Evolutionary conservation across 2,888 invertebrate genomes (phyloP).

Genomic region (Ligdia adustata): DNA sequence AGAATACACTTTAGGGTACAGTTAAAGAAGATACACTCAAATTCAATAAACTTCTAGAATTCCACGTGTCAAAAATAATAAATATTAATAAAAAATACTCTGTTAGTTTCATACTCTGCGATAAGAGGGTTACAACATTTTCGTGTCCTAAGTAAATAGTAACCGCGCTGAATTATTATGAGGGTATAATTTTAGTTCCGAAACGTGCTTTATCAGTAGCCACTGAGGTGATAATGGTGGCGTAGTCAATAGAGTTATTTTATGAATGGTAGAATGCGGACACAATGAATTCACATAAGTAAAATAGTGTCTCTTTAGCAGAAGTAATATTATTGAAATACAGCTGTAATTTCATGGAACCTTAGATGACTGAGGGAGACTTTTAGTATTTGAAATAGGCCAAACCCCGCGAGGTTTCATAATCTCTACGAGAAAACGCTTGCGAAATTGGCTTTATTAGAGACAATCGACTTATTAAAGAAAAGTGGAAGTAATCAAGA

Average conservation of each 20-base stretch:
- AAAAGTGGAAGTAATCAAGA: no score
- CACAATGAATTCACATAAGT: no score
- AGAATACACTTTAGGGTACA: background rate
- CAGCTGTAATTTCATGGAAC: no score
- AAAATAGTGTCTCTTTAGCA: no score
- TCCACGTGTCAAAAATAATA: background rate
- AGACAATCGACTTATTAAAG: no score
- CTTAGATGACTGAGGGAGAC: no score
- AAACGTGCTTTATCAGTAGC: conserved; percentile 51
- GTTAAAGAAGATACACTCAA: background rate
- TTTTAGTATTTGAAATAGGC: no score
- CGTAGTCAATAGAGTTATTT: background rate
- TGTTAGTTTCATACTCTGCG: conserved; percentile 2
- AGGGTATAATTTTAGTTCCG: conserved; percentile 49
- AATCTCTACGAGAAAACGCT: no score
- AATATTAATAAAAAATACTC: no score
- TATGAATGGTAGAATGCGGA: background rate
- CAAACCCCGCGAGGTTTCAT: no score
- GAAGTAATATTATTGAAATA: no score
- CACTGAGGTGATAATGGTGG: conserved; percentile 29
- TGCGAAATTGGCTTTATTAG: no score
- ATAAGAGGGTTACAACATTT: conserved; percentile 36
- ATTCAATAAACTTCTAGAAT: background rate
- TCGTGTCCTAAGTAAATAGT: conserved; percentile 56
- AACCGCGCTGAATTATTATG: conserved; percentile 45